A percentile compares a stretch with the other conserved stretches of the same genome.
Conservation (phyloP, 2,113 vertebrate species). For the Ochotona princeps region DNA sequence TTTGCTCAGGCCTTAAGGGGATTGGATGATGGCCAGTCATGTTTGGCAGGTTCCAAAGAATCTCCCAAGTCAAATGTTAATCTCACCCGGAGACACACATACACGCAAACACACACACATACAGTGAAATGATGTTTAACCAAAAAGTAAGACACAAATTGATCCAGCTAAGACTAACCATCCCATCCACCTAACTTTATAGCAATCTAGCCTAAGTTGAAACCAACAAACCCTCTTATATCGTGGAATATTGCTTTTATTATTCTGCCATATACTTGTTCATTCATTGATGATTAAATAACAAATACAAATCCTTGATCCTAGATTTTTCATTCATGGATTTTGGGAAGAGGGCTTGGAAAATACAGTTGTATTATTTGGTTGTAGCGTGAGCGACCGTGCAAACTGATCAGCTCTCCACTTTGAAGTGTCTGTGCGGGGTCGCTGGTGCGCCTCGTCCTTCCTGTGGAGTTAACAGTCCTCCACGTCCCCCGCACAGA, state of each 20-base stretch:
- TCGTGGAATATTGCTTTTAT: slow-evolving; percentile 14
- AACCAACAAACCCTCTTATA: slow-evolving; percentile 12
- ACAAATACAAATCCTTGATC: background rate
- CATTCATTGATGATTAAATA: slow-evolving; percentile 8
- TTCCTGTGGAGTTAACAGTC: slow-evolving; percentile 81
- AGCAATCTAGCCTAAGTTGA: too few relatives aligned
- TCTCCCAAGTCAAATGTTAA: too few relatives aligned
- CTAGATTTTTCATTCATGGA: background rate
- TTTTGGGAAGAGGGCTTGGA: slow-evolving; percentile 45
- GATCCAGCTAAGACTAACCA: too few relatives aligned
- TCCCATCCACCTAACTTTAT: too few relatives aligned
- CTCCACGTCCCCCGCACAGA: slow-evolving; percentile 86
- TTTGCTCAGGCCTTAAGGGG: too few relatives aligned
- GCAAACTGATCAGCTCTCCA: background rate
- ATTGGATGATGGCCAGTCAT: too few relatives aligned
- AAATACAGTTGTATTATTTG: slow-evolving; percentile 47
- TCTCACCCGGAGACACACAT: too few relatives aligned
- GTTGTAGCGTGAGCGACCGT: background rate
- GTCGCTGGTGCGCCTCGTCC: background rate
- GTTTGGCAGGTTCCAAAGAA: too few relatives aligned
- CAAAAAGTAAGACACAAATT: too few relatives aligned
- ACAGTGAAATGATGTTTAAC: too few relatives aligned
- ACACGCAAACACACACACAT: too few relatives aligned
- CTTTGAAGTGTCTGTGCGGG: slow-evolving; percentile 35
- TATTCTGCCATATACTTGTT: slow-evolving; percentile 32